Evolutionary conservation across 1,140 invertebrate genomes (phyloP).

Genomic region (Tetragonula clypearis): DNA sequence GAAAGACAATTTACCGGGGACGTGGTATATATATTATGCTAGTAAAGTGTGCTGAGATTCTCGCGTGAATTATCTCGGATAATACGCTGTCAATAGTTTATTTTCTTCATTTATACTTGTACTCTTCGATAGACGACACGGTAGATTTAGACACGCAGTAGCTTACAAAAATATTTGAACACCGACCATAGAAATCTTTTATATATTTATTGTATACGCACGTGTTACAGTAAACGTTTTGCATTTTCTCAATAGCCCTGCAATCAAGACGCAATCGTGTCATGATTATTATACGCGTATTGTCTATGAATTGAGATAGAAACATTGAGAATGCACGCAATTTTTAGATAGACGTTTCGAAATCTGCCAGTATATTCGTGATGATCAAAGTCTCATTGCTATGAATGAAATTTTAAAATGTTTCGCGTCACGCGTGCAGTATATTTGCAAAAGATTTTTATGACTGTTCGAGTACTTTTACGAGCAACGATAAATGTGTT

Average conservation of each 20-base stretch:
- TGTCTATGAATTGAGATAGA: neutral
- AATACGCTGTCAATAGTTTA: slow-evolving; percentile 67
- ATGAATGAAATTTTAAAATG: neutral
- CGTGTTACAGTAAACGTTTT: neutral
- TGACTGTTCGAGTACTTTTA: neutral
- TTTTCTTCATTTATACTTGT: slow-evolving; percentile 64
- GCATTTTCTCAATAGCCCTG: too few relatives aligned
- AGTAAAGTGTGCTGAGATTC: neutral
- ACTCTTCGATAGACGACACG: slow-evolving; percentile 42
- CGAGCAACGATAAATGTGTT: slow-evolving; percentile 46
- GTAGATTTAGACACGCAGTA: slow-evolving; percentile 39
- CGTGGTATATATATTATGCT: slow-evolving; percentile 27
- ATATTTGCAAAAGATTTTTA: neutral
- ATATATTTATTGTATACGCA: neutral
- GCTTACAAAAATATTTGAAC: neutral
- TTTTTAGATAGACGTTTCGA: neutral
- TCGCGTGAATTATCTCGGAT: neutral
- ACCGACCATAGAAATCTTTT: neutral
- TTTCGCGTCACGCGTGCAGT: neutral
- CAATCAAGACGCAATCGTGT: too few relatives aligned
- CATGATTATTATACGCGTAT: too few relatives aligned
- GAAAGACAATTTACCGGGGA: slow-evolving; percentile 13
- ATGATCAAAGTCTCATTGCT: neutral
- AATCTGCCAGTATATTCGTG: neutral
- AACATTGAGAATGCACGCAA: too few relatives aligned